phyloP scores from a whole-genome alignment of 2,113 vertebrate species.

The Prolemur simus region DNA sequence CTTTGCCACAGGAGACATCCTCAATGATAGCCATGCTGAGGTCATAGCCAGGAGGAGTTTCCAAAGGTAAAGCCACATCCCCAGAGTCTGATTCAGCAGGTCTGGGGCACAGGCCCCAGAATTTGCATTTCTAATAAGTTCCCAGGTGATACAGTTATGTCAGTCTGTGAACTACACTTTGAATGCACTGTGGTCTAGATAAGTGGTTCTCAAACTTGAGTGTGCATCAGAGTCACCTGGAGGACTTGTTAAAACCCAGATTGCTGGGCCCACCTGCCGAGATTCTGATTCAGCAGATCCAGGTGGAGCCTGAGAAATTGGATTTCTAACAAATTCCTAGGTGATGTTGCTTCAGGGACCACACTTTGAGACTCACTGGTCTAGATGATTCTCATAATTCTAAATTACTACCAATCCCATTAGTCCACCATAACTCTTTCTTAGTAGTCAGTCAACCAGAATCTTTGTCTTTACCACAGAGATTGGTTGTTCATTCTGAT shows the following conservation, averaged over 20 bases:
- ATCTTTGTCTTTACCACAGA: not conserved
- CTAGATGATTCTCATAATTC: not conserved
- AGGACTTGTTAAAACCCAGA: not conserved
- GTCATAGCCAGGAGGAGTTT: slow-evolving; percentile 94
- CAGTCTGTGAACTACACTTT: not conserved
- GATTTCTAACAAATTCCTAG: not conserved
- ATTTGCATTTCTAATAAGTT: not conserved
- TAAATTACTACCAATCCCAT: not conserved
- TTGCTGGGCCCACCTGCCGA: not conserved
- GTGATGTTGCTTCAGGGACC: not conserved
- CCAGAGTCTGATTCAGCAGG: not conserved
- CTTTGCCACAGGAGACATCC: slow-evolving; percentile 89
- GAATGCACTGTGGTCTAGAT: not conserved
- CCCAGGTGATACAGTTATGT: not conserved
- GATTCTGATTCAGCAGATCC: not conserved
- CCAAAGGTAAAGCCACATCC: slow-evolving; percentile 86
- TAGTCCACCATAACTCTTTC: not conserved
- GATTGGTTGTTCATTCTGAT: not conserved
- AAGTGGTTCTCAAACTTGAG: not conserved
- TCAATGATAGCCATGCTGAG: slow-evolving; percentile 98
- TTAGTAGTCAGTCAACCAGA: not conserved
- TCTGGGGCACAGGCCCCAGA: not conserved
- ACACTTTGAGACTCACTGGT: not conserved
- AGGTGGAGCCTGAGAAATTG: not conserved
- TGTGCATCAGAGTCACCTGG: not conserved